Conservation (phyloP, 2,888 invertebrate species). For the Drosophila recens region DNA sequence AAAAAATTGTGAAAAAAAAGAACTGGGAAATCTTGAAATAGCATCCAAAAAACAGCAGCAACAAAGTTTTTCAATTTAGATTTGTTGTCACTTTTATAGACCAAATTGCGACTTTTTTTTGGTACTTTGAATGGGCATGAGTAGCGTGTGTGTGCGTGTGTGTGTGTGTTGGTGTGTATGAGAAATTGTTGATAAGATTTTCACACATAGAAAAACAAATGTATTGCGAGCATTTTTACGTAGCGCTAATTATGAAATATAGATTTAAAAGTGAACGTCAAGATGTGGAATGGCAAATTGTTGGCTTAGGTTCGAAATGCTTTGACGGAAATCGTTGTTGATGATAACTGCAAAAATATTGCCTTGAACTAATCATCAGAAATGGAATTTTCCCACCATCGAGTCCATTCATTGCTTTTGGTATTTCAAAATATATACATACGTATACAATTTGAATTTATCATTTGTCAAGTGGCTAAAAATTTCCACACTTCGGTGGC, state of each 20-base stretch:
- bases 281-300: constrained; percentile 18
- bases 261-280: constrained; percentile 42
- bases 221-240: constrained; percentile 43
- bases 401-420: constrained; percentile 32
- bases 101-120: constrained; percentile 35
- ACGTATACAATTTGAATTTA: constrained; percentile 27
- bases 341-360: constrained; percentile 12
- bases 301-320: constrained; percentile 50
- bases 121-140: constrained; percentile 23
- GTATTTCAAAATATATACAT: constrained; percentile 14
- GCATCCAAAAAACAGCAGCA: constrained; percentile 5
- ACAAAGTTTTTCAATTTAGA: constrained; percentile 44
- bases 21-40: constrained; percentile 17
- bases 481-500: constrained; percentile 45
- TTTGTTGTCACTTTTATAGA: constrained; percentile 21
- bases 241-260: constrained; percentile 54
- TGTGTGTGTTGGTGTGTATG: constrained; percentile 17
- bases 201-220: constrained; percentile 54
- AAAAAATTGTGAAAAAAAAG: background rate
- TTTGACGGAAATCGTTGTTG: constrained; percentile 18
- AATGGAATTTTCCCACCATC: constrained; percentile 18
- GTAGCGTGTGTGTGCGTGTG: constrained; percentile 1
- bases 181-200: constrained; percentile 56
- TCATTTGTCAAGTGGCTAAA: constrained; percentile 40
- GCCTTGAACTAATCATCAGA: constrained; percentile 21